A percentile compares a stretch with the other conserved stretches of the same genome.
Evolutionary conservation across 2,113 vertebrate genomes (phyloP).

Genomic region (Platanista minor): DNA sequence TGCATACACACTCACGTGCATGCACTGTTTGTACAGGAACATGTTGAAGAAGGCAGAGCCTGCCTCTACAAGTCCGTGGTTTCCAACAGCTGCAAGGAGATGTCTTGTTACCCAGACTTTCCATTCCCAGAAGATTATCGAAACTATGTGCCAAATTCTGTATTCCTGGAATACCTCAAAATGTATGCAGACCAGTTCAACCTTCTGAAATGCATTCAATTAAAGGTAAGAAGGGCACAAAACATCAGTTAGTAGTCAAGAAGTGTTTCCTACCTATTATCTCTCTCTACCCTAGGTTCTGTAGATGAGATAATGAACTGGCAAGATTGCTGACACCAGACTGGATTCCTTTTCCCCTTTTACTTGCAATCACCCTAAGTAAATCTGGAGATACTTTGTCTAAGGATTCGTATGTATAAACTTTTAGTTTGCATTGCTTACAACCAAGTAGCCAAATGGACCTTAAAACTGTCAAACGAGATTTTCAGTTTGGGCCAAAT

Average conservation of each 20-base stretch:
- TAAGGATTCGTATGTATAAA: neutral
- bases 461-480: neutral
- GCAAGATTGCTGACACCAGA: neutral
- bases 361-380: neutral
- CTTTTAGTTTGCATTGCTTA: neutral
- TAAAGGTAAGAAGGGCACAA: constrained; percentile 80
- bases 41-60: constrained; percentile 78
- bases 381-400: neutral
- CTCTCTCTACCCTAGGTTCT: neutral
- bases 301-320: neutral
- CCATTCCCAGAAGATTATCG: constrained; percentile 87
- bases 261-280: neutral
- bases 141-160: constrained; percentile 83
- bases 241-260: neutral
- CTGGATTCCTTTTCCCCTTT: neutral
- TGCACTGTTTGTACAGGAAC: constrained; percentile 76
- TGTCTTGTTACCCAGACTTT: constrained; percentile 88
- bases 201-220: constrained; percentile 80
- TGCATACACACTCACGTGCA: neutral
- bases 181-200: constrained; percentile 84
- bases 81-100: constrained; percentile 88
- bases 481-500: neutral
- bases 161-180: constrained; percentile 83
- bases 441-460: neutral
- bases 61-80: constrained; percentile 87